Evolutionary conservation across 1,140 invertebrate genomes (phyloP), one percentile per base, ranked within the genome.

Genomic region (Alviniconcha marisindica): DNA sequence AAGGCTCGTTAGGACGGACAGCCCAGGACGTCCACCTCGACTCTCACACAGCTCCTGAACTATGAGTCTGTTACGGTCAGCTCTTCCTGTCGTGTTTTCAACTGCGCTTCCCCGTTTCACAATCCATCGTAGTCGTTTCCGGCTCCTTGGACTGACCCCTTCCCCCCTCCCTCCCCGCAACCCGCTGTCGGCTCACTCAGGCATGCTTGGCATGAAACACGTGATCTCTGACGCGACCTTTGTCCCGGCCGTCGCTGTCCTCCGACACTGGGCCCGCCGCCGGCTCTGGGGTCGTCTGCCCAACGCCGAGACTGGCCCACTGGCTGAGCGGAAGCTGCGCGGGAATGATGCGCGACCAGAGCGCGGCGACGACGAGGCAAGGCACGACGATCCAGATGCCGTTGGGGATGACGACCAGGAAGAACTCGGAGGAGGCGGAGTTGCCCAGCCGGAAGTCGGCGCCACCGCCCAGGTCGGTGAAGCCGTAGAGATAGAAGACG

Each of bases 401-500:
- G 66, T 89, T 90, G n/a, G 89, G 89, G 78, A 90, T 83, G 18
- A 86, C n/a, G 40, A 89, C 85, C 33, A 89, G 80, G 77, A 89
- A 85, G 28, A 88, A 84, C 83, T 89, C 88, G 51, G 88, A 76
- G 31, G 82, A 1, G 24, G 84, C 40, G 0, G 84, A 81, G 73
- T 88, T 89, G 28, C 87, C 86, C 12, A 28, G 18, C 28, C 88
- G 81, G 74, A 83, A 87, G 40, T 79, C 42, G 31, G 83, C 84
- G 3, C 87, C 90, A 15, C 88, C 87, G 15, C 88, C 88, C 24
- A 86, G 82, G 21, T 90, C 87, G 33, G 85, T 85, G 63, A 88
- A 90, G 87, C 89, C 89, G 10, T 88, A 69, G 66, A 91, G 86
- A 60, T 91, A 91, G 21, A 90, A 82, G 3, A 90, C 86, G 1